phyloP scores from a whole-genome alignment of 2,113 vertebrate species.

The Corapipo altera region DNA sequence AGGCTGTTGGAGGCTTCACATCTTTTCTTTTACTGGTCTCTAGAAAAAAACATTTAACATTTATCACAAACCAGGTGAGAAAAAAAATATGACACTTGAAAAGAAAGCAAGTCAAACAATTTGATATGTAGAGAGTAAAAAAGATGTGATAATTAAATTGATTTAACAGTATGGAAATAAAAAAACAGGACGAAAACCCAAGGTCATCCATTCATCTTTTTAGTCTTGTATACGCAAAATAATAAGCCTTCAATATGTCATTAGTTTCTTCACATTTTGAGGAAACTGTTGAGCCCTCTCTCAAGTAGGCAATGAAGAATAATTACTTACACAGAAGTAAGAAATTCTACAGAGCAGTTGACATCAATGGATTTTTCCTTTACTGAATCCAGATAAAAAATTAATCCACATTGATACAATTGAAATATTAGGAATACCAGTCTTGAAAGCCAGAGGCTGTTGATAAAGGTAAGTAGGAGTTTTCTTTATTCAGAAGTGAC shows the following conservation, averaged over 20 bases:
- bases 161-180: not conserved
- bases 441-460: not conserved
- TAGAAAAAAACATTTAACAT: slow-evolving; percentile 64
- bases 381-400: not conserved
- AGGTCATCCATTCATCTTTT: not conserved
- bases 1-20: slow-evolving; percentile 39
- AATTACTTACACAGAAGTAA: not conserved
- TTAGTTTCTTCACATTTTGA: not conserved
- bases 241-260: not conserved
- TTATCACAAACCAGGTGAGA: slow-evolving; percentile 40
- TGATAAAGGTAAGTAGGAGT: not conserved
- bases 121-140: not conserved
- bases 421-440: not conserved
- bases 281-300: not conserved
- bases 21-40: slow-evolving; percentile 67
- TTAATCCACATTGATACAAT: not conserved
- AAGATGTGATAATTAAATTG: not conserved
- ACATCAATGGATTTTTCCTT: not conserved
- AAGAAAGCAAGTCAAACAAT: slow-evolving; percentile 1
- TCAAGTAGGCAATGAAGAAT: not conserved
- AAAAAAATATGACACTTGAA: not conserved
- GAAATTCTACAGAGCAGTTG: not conserved
- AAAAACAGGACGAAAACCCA: not conserved
- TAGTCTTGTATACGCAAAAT: not conserved
- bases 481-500: not conserved